Conservation (phyloP, 37 sponge, comb jelly and placozoan species). For the Beroe ovata region DNA sequence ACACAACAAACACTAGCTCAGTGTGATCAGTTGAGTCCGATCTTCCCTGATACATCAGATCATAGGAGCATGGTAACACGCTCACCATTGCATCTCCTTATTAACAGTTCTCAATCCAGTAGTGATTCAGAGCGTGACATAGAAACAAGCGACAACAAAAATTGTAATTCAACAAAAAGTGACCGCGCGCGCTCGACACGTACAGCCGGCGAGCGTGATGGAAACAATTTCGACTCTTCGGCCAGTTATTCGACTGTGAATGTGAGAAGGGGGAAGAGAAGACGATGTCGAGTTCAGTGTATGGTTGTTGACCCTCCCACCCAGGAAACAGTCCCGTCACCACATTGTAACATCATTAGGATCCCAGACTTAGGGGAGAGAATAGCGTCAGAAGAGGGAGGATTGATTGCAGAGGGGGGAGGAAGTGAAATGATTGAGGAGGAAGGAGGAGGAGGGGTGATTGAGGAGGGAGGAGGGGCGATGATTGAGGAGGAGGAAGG, state of each 20-base stretch:
- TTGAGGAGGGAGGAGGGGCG: too few species aligned
- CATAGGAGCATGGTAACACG: not conserved
- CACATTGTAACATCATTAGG: not conserved
- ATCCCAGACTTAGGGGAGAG: not conserved
- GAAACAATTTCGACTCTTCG: not conserved
- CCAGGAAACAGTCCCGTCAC: not conserved
- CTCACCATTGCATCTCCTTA: not conserved
- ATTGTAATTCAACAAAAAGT: not conserved
- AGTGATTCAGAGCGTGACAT: not conserved
- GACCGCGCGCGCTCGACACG: too few species aligned
- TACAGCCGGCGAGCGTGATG: too few species aligned
- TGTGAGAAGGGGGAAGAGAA: conserved; percentile 4
- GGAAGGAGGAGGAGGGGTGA: too few species aligned
- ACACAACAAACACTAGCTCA: not conserved
- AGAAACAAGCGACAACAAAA: not conserved
- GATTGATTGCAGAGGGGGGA: not conserved
- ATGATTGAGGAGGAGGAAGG: too few species aligned
- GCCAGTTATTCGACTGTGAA: not conserved
- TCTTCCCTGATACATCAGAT: not conserved
- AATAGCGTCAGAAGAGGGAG: not conserved
- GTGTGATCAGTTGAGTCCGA: not conserved
- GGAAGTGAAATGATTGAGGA: too few species aligned
- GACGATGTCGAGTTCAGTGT: conserved; percentile 15
- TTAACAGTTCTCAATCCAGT: not conserved
- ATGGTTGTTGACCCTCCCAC: conserved; percentile 1